Evolutionary conservation across 1,140 invertebrate species (phyloP), one percentile per base, ranked within the genome.

Genomic region (Bombus sibiricus): DNA sequence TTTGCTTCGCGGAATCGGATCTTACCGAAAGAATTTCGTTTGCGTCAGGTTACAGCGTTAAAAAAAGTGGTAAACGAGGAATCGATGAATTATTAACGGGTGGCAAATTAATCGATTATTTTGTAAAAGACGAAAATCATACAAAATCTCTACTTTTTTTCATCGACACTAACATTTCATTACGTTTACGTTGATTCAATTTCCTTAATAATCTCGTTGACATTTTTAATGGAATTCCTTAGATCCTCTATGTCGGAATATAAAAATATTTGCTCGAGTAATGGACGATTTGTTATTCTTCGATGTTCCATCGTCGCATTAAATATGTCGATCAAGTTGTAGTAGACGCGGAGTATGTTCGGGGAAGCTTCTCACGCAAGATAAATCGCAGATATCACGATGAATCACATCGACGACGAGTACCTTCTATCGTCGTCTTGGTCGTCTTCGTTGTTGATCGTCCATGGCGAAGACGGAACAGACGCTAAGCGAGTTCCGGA

Each of bases 371-470:
- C 5, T 15, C 22, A 43, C 3, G 73, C 59, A 25, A 68, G 81
- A 83, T 73, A 76, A 83, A 83, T 77, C 73, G 59, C 72, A 39
- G 72, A 76, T 83, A 83, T 66, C 28, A 34, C 73, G 81, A 39
- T 53, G 81, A 83, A 76, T 83, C 81, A 41, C 59, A 47, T 22
- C 73, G 43, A 47, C 43, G 25, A 64, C 39, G 22, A n/a, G 25
- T 47, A 32, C 28, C 12, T 59, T 59, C 32, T n/a, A 41, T 34
- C 64, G n/a, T 79, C 66, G 39, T 66, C 4, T 47, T n/a, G 22
- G 73, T 25, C 57, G 28, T 68, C 25, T 47, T 59, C 41, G 25
- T 75, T 57, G 66, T 37, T 81, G 80, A 69, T 77, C 43, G 64
- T 78, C 15, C 15, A 4, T 9, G 37, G 39, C 22, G 18, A 82